These are phyloP conservation scores for Plutella xylostella DNA, from an alignment of 2,888 invertebrate genomes.

Conservation along the genomic window DNA sequence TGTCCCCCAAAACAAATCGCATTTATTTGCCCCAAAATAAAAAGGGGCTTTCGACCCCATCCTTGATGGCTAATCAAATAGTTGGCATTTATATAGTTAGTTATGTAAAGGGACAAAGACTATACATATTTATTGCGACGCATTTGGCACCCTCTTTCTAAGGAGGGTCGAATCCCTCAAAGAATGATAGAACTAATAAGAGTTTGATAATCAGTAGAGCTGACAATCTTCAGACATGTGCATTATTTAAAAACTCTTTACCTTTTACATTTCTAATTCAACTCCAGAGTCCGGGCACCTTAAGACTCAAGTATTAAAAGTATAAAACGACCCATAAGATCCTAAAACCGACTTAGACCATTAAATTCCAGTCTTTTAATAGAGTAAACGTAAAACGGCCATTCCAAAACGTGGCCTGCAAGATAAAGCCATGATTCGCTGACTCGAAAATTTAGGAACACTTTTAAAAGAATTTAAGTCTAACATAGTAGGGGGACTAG, in stretches of 20 bases:
- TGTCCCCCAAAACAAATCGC: conserved; percentile 40
- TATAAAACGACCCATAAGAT: no score
- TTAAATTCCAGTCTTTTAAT: no score
- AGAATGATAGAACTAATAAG: conserved; percentile 50
- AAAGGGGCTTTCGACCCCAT: conserved; percentile 26
- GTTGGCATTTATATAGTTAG: conserved; percentile 46
- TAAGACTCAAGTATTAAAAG: no score
- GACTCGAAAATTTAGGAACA: conserved; percentile 1
- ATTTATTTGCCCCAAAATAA: conserved; percentile 31
- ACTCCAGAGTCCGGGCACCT: no score
- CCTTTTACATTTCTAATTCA: no score
- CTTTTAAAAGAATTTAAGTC: conserved; percentile 5
- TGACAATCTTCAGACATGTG: no score
- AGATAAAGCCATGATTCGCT: neutral
- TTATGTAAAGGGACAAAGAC: conserved; percentile 31
- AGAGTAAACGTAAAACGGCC: no score
- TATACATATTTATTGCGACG: conserved; percentile 19
- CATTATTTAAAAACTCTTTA: no score
- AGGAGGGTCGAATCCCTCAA: conserved; percentile 25
- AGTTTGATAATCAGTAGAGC: conserved; percentile 47
- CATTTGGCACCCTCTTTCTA: conserved; percentile 36
- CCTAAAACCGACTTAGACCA: no score
- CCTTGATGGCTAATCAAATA: conserved; percentile 55
- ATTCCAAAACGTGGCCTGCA: neutral
- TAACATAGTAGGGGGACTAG: conserved; percentile 29